A percentile compares a stretch with the other conserved stretches of the same genome.
Evolutionary conservation across 2,797 vertebrate species (phyloP).

Genomic region (Sebastes vulpes): DNA sequence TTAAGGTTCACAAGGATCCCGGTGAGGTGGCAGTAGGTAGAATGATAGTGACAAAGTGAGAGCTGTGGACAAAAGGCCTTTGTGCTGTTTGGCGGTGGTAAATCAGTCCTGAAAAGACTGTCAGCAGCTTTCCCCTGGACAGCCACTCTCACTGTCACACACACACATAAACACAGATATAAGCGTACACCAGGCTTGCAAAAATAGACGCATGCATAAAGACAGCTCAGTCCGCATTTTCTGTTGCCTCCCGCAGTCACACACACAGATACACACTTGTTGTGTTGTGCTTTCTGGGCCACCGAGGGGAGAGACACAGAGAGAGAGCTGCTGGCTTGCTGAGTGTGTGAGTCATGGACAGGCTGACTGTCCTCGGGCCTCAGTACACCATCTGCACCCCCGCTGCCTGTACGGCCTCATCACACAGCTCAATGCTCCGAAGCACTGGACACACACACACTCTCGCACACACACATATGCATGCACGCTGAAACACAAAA

Average conservation of each 20-base stretch:
- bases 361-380: slow-evolving; percentile 72
- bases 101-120: slow-evolving; percentile 60
- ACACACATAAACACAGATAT: not conserved
- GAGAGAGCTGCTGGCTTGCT: slow-evolving; percentile 47
- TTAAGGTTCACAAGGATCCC: slow-evolving; percentile 27
- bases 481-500: slow-evolving; percentile 1
- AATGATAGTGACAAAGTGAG: slow-evolving; percentile 46
- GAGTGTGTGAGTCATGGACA: slow-evolving; percentile 75
- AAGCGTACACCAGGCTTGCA: slow-evolving; percentile 5
- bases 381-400: slow-evolving; percentile 78
- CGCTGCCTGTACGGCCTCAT: slow-evolving; percentile 55
- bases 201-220: slow-evolving; percentile 51
- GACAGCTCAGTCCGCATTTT: slow-evolving; percentile 53
- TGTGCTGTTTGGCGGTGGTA: slow-evolving; percentile 49
- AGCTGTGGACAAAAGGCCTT: slow-evolving; percentile 59
- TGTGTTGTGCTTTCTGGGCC: slow-evolving; percentile 64
- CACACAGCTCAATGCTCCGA: slow-evolving; percentile 64
- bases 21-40: slow-evolving; percentile 33
- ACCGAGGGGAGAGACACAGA: slow-evolving; percentile 15
- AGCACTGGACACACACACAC: slow-evolving; percentile 20
- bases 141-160: not conserved
- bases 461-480: not conserved
- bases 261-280: slow-evolving; percentile 45
- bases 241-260: slow-evolving; percentile 32
- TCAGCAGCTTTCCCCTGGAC: slow-evolving; percentile 54